Conservation (phyloP, 2,888 invertebrate species). For the Cataglyphis rosenhaueri region DNA sequence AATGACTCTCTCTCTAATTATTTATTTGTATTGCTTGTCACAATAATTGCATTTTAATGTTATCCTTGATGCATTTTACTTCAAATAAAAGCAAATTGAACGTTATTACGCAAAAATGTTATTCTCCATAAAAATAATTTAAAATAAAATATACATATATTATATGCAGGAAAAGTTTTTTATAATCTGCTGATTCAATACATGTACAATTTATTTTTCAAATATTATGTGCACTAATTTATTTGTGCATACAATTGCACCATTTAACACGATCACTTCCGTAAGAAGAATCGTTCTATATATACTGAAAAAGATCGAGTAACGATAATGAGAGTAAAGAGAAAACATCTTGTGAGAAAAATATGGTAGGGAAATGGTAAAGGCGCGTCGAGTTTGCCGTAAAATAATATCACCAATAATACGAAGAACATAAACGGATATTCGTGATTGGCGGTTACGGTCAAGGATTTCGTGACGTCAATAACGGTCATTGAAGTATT, state of each 20-base stretch:
- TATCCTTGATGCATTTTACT: background rate
- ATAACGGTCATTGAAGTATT: conserved; percentile 81
- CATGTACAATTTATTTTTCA: background rate
- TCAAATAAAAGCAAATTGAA: background rate
- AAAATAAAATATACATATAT: background rate
- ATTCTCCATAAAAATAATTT: background rate
- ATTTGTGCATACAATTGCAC: background rate
- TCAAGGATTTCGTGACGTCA: conserved; percentile 82
- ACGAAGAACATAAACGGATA: conserved; percentile 49
- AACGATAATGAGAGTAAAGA: background rate
- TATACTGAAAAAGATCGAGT: background rate
- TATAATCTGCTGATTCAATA: background rate
- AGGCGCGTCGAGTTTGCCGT: conserved; percentile 59
- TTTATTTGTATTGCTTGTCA: background rate
- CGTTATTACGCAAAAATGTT: background rate
- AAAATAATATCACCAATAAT: conserved; percentile 40
- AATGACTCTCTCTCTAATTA: background rate
- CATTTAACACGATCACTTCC: background rate
- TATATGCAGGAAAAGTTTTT: background rate
- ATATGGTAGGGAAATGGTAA: conserved; percentile 43
- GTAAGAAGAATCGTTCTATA: background rate
- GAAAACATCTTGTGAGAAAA: background rate
- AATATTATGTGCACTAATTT: background rate
- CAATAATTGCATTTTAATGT: background rate
- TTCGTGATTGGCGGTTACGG: conserved; percentile 78